Base-by-base conservation (phyloP, 1,140 invertebrate genomes). In the Macrobrachium nipponense region DNA sequence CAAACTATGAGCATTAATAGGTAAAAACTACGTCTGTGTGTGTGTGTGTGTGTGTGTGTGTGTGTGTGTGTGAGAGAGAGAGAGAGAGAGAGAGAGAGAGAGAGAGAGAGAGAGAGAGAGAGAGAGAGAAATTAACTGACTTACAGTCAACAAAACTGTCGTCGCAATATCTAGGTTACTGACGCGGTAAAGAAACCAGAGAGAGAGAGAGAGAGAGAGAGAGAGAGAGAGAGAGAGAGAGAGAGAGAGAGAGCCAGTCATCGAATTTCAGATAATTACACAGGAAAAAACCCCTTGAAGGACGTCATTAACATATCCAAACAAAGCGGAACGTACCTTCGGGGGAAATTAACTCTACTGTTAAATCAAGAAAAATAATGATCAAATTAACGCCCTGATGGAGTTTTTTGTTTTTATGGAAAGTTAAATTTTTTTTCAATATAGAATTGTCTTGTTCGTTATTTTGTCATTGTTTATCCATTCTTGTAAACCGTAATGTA, bases 171-270 rank as follows among this genome's bases (percentile, higher is more conserved):
- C n/a, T 72, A 36, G 5, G 68, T 72, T 4, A 66, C 62, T 72
- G 68, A 66, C 62, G 44, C 23, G n/a, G n/a, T 58, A 66, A 68
- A 12, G 58, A 27, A 68, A 62, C 15, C 2, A 18, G 51, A 60
- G 77, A 61, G 77, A 61, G 77, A 61, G 77, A 79, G 77, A 79
- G 59, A 79, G 77, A 79, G 77, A 79, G 77, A 79, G n/a, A 60
- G 59, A 58, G 58, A 18, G 77, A 23, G 77, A 58, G 58, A 18
- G 77, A 58, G 77, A 58, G 20, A n/a, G 77, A 72, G 68, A 72
- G 68, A 20, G 68, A 72, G n/a, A 72, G 68, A 20, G 20, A 23
- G 20, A 72, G 68, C 27, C 23, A 72, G 68, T 15, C 14, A 72
- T 23, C 27, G 15, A 72, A 14, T 7, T 23, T 36, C 23, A 6